Base-by-base conservation (phyloP, 30 jellyfish, hydroid and myxozoan genomes). In the Cassiopea andromeda region DNA sequence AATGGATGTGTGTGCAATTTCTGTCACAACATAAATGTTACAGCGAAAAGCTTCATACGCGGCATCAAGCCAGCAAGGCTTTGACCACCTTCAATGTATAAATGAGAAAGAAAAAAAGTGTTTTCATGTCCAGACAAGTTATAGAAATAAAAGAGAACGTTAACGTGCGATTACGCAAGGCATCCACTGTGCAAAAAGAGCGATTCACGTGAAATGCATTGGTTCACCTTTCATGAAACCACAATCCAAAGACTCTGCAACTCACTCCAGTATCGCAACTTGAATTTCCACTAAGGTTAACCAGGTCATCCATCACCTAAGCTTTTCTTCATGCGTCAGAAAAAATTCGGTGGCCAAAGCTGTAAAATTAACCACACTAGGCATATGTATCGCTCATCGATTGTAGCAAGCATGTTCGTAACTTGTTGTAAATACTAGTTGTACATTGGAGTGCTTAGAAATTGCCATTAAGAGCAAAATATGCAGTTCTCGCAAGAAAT, bases 51-150 rank as follows among this genome's bases (percentile, higher is more conserved):
- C 38, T 27, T 27, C 38, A 27, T 27, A 27, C 38, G 38, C 38
- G 38, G 38, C 38, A 27, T 27, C 38, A 27, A 27, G 38, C 38
- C 38, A 27, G 38, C 38, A 27, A 27, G 38, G 38, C 38, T 27
- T 27, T 27, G 38, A 27, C 38, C 38, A 27, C 38, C 0, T 27
- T 27, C 38, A 27, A 27, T 27, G 38, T 10, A 54, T 10, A 6
- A 54, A 3, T 54, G 7, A 54, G 64, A 10, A 54, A 54, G 64
- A 54, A 54, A 54, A 54, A 54, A 6, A 5, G 19, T 19, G 45
- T 19, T 66, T 6, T 66, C 79, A 6, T 70, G 54, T 70, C 79
- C 79, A 4, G 79, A 70, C 79, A 27, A 43, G 79, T 70, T 70
- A 18, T 14, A 16, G 6, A 64, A 64, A 64, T 64, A 27, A 64